phyloP scores from a whole-genome alignment of 30 jellyfish, hydroid and myxozoan species.

The Haliclystus octoradiatus region DNA sequence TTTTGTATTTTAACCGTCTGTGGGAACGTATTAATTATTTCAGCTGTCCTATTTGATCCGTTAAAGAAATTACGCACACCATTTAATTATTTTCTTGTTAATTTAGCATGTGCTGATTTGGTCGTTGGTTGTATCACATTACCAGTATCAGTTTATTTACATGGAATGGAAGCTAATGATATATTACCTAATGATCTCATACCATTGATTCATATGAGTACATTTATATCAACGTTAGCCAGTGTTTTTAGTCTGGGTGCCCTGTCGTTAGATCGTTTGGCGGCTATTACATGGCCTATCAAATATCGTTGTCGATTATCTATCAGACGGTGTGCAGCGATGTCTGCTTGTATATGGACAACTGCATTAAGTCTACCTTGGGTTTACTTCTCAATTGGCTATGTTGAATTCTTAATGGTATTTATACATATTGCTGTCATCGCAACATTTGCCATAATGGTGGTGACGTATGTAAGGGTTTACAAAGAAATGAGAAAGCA shows the following conservation, averaged over 20 bases:
- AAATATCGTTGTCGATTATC: conserved; percentile 40
- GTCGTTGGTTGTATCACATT: conserved; percentile 69
- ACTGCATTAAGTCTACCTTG: conserved; percentile 44
- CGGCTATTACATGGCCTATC: conserved; percentile 40
- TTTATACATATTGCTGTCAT: conserved; percentile 54
- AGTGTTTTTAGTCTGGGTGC: conserved; percentile 81
- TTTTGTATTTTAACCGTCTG: conserved; percentile 32
- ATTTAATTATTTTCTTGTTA: conserved; percentile 58
- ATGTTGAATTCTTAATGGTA: conserved; percentile 31
- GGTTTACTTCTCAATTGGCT: conserved; percentile 47
- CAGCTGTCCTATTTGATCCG: conserved; percentile 73
- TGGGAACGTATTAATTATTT: conserved; percentile 44
- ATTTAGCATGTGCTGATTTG: conserved; percentile 67
- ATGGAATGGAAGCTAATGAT: conserved; percentile 47
- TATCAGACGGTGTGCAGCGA: conserved; percentile 16
- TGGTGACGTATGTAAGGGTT: conserved; percentile 32
- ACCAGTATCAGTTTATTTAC: conserved; percentile 67
- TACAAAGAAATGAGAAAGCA: not conserved
- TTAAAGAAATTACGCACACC: conserved; percentile 73
- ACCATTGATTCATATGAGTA: conserved; percentile 36
- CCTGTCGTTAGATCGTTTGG: conserved; percentile 64
- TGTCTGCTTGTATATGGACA: conserved; percentile 46
- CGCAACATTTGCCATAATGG: conserved; percentile 39
- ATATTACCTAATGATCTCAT: conserved; percentile 1
- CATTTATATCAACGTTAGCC: conserved; percentile 79